Percentiles rank a stretch among this genome's conserved stretches.
Evolutionary conservation across 2,888 invertebrate genomes (phyloP).

Genomic region (Drosophila quinaria): DNA sequence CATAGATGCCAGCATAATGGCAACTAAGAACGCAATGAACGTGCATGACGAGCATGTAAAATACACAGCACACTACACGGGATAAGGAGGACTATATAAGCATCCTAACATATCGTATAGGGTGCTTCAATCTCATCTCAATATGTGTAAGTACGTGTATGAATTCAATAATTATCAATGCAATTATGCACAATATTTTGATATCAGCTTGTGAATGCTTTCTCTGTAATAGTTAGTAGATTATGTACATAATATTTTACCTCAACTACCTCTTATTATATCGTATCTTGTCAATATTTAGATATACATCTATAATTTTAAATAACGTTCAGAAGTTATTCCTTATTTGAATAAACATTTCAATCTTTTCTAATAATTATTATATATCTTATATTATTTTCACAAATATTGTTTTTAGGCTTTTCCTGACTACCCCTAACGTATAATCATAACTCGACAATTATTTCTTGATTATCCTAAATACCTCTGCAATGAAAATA

Average conservation of each 20-base stretch:
- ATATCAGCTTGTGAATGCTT: background rate
- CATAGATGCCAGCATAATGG: constrained; percentile 74
- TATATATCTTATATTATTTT: background rate
- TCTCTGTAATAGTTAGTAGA: background rate
- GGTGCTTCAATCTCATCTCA: constrained; percentile 32
- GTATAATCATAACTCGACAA: background rate
- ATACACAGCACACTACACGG: background rate
- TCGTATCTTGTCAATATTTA: background rate
- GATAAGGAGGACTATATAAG: constrained; percentile 4
- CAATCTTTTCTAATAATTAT: too few species aligned
- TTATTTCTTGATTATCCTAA: background rate
- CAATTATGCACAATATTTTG: background rate
- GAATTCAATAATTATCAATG: constrained; percentile 16
- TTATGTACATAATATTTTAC: background rate
- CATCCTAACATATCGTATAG: constrained; percentile 7
- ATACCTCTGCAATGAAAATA: background rate
- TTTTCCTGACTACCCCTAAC: background rate
- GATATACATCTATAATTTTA: too few species aligned
- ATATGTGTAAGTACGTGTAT: constrained; percentile 10
- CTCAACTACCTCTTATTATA: background rate
- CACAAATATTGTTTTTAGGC: background rate
- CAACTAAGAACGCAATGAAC: constrained; percentile 64
- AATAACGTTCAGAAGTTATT: too few species aligned
- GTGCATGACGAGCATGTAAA: constrained; percentile 54
- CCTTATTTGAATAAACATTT: too few species aligned